Base-by-base conservation (phyloP, 2,888 invertebrate genomes). In the Sinopyrophorus schimmeli region DNA sequence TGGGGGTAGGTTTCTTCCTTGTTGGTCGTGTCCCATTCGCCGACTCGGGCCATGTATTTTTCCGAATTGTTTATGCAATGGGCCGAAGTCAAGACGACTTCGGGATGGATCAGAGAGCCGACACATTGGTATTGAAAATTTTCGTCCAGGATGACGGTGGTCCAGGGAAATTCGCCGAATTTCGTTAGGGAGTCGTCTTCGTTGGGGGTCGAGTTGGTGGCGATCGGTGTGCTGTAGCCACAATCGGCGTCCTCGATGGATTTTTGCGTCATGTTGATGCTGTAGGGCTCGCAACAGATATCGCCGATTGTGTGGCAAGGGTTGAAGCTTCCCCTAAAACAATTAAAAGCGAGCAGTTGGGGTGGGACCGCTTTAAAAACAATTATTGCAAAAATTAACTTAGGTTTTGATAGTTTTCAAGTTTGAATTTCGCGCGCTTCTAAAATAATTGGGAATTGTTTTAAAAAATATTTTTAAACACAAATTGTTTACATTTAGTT, bases 111-210 rank as follows among this genome's bases (percentile, higher is more conserved):
- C 7, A 89, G 73, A 0, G 87, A 81, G 0, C 87, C 89, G 0
- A 88, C 88, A 12, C 87, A 88, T 2, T 84, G 76, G 69, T 87
- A 89, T 5, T 80, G 69, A 53, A 77, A 76, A 5, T 78, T 62
- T 62, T 74, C 75, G 5, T 78, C 62, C 54, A 85, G 69, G 17
- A 87, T 73, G 0, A 86, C 86, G 0, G 83, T 80, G 83, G 87
- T 85, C 88, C 88, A 89, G 0, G 87, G 86, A 66, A 85, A 88
- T 68, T 88, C 87, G 0, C 81, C 87, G 53, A 82, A 87, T 57
- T 86, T 81, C 0, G 79, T 76, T 16, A 5, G 1, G 2, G 31
- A 7, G 3, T 6, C 3, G 15, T 31, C 23, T 5, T 15, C 7
- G 1, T 9, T 1, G 5, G 14, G 1, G 5, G 17, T 5, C 3